A percentile compares a stretch with the other conserved stretches of the same genome.
Conservation (phyloP, 2,888 invertebrate species). For the Oconnorella tubifera region DNA sequence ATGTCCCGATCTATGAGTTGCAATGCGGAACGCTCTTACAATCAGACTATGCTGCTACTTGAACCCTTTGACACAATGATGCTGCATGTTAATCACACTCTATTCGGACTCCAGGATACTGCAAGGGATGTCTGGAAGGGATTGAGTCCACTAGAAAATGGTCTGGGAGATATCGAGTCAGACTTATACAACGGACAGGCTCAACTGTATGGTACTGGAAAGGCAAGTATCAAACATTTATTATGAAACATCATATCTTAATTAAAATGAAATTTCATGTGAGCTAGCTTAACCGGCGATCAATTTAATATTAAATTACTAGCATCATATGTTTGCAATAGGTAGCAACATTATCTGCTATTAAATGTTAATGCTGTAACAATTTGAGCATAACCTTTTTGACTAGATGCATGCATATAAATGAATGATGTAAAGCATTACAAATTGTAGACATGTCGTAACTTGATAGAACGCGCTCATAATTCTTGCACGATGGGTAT, state of each 20-base stretch:
- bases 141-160: slow-evolving; percentile 27
- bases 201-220: slow-evolving; percentile 28
- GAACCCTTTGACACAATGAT: slow-evolving; percentile 37
- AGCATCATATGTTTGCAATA: too few relatives aligned
- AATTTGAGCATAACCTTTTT: too few relatives aligned
- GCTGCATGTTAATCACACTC: slow-evolving; percentile 31
- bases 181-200: slow-evolving; percentile 24
- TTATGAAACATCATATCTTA: neutral
- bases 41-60: slow-evolving; percentile 34
- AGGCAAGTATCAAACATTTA: slow-evolving; percentile 29
- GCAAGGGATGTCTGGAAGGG: slow-evolving; percentile 29
- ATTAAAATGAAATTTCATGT: too few relatives aligned
- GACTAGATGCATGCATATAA: too few relatives aligned
- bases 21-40: slow-evolving; percentile 35
- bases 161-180: slow-evolving; percentile 26
- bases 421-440: too few relatives aligned
- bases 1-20: slow-evolving; percentile 34
- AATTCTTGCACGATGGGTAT: slow-evolving; percentile 32
- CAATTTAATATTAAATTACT: too few relatives aligned
- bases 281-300: too few relatives aligned
- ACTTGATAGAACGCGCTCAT: slow-evolving; percentile 31
- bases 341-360: too few relatives aligned
- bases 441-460: slow-evolving; percentile 32
- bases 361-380: too few relatives aligned
- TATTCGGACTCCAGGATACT: slow-evolving; percentile 28